Evolutionary conservation across 1,140 invertebrate genomes (phyloP), one percentile per base, ranked within the genome.

Genomic region (Neomicropteryx cornuta): DNA sequence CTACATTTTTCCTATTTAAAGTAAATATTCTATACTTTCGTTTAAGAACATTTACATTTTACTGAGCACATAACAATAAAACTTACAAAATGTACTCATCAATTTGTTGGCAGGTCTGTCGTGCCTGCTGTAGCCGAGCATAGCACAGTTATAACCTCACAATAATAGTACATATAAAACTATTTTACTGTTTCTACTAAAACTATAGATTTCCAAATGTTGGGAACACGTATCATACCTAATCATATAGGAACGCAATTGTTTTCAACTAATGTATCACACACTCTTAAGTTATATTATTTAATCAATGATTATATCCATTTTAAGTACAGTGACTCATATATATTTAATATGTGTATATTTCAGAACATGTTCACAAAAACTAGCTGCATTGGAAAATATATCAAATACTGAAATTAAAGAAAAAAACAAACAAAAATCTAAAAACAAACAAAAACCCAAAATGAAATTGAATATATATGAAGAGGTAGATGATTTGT

Each of bases 321-420:
- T 2, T 18, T 2, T 19, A 6, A 30, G 17, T 24, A 23, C 17
- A 18, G 19, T 42, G 23, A 19, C n/a, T 4, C 27, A 33, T n/a
- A n/a, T 19, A 24, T n/a, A 40, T 37, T 27, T 19, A 23, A 18
- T 36, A 18, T 16, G 10, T 45, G 6, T 20, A 33, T 38, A 45
- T 41, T 43, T 8, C 38, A 75, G 72, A 38, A 64, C 67, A 3
- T 72, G 65, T 48, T 71, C 70, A 3, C 69, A 71, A 48, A 73
- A 73, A 53, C 50, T 73, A 38, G 66, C 71, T 51, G 63, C 69
- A 44, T 47, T 73, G 21, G 63, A 65, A 46, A 60, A 59, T 29
- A 54, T 55, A 33, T 51, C 49, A 33, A 67, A 64, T 38, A 61
- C n/a, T n/a, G n/a, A 55, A 46, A 51, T 27, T 13, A 64, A 56